Evolutionary conservation across 2,888 invertebrate genomes (phyloP), one percentile per base, ranked within the genome.

Genomic region (Philereme transversata): DNA sequence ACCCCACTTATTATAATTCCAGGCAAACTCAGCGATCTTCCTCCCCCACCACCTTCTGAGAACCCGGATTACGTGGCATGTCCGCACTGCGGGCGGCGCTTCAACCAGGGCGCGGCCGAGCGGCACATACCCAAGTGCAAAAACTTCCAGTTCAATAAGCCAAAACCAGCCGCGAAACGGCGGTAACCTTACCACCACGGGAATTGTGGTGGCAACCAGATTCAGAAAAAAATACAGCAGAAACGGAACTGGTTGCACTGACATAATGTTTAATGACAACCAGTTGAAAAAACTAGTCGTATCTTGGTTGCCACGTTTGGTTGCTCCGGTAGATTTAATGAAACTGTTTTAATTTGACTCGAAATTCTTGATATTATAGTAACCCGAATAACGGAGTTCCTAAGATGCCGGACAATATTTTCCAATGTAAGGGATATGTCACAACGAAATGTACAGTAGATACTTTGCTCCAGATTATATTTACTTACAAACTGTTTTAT

Each of bases 71-170:
- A 98, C 88, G 94, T 97, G 33, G 95, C 95, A 77, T 99, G 98
- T 78, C 98, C 98, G 0, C 96, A 97, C 88, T 99, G 98, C 85
- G 93, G 93, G 36, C 93, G 98, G 0, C 95, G 96, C 74, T 99
- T 99, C 92, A 97, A 97, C 90, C 94, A 96, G 75, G 88, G 92
- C 0, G 97, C 97, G 0, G 99, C 98, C 2, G 96, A 96, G 70
- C 90, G 98, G 36, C 98, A 99, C 90, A 98, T 99, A 72, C 98
- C 99, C 52, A 96, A 97, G 88, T 99, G 99, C 90, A 96, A 96
- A 77, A 95, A 92, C 75, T 97, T 95, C 92, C 89, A 95, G 71
- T 97, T 96, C 86, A 97, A 97, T 83, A 97, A 97, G 77, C 94
- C 95, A 67, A 74, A 95, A 90, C 81, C 90, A 74, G 62, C 76